Percentiles rank a stretch among this genome's conserved stretches.
These are phyloP conservation scores for Erythrocercus mccallii DNA, from an alignment of 2,113 vertebrate species.

Conservation along the genomic window DNA sequence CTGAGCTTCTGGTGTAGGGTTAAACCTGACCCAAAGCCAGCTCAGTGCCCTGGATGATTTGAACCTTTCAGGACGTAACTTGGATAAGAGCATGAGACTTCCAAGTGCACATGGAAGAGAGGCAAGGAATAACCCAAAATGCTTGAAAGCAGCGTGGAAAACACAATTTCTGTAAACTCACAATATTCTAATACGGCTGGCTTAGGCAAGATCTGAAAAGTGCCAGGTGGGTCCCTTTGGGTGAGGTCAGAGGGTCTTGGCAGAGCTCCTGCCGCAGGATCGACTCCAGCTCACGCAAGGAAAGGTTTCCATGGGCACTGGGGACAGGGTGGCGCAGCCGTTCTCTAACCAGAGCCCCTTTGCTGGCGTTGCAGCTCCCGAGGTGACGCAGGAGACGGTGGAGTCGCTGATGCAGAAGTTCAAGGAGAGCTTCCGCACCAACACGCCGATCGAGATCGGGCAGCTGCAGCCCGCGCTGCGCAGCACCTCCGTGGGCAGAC, in stretches of 20 bases:
- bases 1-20: neutral
- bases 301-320: fast-evolving
- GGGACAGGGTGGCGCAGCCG: neutral
- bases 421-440: slow-evolving; percentile 94
- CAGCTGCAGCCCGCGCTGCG: slow-evolving; percentile 87
- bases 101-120: neutral
- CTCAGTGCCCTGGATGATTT: neutral
- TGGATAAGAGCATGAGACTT: neutral
- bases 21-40: neutral
- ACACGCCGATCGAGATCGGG: slow-evolving; percentile 87
- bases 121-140: neutral
- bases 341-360: slow-evolving; percentile 37
- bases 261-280: neutral
- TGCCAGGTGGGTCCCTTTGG: fast-evolving
- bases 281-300: fast-evolving
- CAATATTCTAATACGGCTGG: neutral
- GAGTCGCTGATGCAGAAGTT: slow-evolving; percentile 97
- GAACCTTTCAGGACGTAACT: neutral
- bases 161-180: fast-evolving
- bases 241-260: fast-evolving
- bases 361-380: slow-evolving; percentile 72
- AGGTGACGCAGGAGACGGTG: slow-evolving; percentile 87
- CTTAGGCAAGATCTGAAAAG: neutral
- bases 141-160: fast-evolving
- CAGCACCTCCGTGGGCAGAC: slow-evolving; percentile 80